These are phyloP conservation scores for Platysternon megacephalum DNA, from an alignment of 2,113 vertebrate species.

Conservation along the genomic window DNA sequence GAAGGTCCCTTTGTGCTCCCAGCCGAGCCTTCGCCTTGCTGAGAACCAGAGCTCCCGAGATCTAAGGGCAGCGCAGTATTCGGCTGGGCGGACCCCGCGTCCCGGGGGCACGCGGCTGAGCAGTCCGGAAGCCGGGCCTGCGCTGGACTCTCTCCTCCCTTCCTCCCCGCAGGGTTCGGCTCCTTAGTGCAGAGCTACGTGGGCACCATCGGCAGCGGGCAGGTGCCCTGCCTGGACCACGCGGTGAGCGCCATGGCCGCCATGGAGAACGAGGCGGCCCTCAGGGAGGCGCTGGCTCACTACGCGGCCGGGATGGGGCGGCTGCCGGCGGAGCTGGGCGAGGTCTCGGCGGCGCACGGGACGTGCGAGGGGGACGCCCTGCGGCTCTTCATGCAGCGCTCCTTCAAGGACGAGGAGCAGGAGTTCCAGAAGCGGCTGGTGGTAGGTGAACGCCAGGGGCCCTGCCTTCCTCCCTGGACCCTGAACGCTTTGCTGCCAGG, in stretches of 20 bases:
- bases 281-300: background rate
- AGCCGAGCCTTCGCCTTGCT: too few species aligned
- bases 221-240: conserved; percentile 63
- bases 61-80: too few species aligned
- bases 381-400: conserved; percentile 34
- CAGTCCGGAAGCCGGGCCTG: background rate
- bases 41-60: too few species aligned
- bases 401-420: conserved; percentile 65
- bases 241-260: conserved; percentile 26
- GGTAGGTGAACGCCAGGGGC: background rate
- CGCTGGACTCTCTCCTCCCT: background rate
- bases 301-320: conserved; percentile 27
- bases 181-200: conserved; percentile 50
- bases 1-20: too few species aligned
- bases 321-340: conserved; percentile 4
- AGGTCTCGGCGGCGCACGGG: conserved; percentile 26
- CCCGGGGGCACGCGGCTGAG: background rate
- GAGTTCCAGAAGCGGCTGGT: conserved; percentile 17
- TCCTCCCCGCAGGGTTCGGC: conserved; percentile 33
- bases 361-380: conserved; percentile 32
- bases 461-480: too few species aligned
- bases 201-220: conserved; percentile 53
- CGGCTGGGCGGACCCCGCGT: too few species aligned
- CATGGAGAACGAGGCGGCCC: conserved; percentile 56
- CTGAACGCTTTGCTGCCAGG: background rate